These are phyloP conservation scores for Tiaroga cobitis DNA, from an alignment of 2,797 vertebrate genomes.

Conservation along the genomic window DNA sequence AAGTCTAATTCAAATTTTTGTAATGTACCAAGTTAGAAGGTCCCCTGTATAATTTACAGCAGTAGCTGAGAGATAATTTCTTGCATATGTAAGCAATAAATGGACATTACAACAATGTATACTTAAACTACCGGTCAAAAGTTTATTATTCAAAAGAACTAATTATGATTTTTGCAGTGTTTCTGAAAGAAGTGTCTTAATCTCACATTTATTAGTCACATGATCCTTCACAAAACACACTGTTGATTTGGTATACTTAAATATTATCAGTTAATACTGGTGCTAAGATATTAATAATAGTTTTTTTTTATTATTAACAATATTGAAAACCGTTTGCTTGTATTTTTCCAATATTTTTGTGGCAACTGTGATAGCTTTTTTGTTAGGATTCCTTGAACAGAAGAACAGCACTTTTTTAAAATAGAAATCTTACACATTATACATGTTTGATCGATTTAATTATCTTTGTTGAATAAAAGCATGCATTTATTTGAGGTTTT, in stretches of 20 bases:
- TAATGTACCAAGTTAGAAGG: not conserved
- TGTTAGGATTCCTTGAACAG: not conserved
- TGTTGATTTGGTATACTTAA: not conserved
- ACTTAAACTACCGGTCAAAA: not conserved
- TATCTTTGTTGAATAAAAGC: not conserved
- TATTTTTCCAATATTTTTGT: not conserved
- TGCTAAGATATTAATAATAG: not conserved
- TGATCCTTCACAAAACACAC: not conserved
- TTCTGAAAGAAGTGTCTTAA: not conserved
- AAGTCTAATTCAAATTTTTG: no score
- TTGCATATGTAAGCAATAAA: not conserved
- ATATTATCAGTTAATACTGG: not conserved
- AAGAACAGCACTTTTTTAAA: not conserved
- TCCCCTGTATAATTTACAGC: not conserved
- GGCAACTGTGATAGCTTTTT: not conserved
- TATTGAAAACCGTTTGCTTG: not conserved
- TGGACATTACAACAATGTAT: not conserved
- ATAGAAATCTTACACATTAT: not conserved
- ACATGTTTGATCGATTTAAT: not conserved
- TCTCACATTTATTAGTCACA: not conserved
- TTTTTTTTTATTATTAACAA: not conserved
- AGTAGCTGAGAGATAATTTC: not conserved
- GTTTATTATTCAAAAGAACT: not conserved
- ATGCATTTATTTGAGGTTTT: not conserved
- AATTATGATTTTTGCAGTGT: not conserved